Evolutionary conservation across 2,797 vertebrate species (phyloP).

Genomic region (Danio aesculapii): DNA sequence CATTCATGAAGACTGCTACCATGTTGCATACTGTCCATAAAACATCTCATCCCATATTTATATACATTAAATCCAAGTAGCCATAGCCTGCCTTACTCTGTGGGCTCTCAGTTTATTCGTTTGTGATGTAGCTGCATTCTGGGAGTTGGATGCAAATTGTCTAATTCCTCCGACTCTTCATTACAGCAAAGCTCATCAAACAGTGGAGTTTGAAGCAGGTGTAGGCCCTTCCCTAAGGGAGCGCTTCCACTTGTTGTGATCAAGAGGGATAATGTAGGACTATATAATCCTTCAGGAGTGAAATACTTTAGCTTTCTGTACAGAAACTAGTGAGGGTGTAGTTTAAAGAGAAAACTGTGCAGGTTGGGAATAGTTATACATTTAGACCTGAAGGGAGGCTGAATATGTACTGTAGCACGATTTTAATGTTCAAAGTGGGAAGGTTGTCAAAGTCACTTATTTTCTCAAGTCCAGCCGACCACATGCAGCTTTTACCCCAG

Average conservation of each 20-base stretch:
- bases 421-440: constrained; percentile 47
- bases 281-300: constrained; percentile 29
- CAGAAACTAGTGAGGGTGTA: background rate
- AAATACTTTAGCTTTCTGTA: constrained; percentile 22
- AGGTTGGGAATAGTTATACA: constrained; percentile 11
- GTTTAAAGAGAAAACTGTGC: constrained; percentile 25
- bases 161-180: constrained; percentile 63
- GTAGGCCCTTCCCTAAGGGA: constrained; percentile 46
- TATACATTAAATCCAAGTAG: constrained; percentile 16
- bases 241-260: constrained; percentile 30
- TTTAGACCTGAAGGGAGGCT: background rate
- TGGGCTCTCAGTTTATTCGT: constrained; percentile 10
- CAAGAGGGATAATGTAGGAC: constrained; percentile 36
- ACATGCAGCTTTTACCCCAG: constrained; percentile 43
- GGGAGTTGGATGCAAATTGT: constrained; percentile 68
- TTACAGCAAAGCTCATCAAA: constrained; percentile 66
- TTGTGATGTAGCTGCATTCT: constrained; percentile 23
- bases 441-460: constrained; percentile 47
- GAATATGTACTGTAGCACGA: background rate
- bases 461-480: constrained; percentile 24
- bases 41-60: background rate
- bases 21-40: background rate
- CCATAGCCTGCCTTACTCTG: constrained; percentile 6
- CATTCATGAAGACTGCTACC: background rate
- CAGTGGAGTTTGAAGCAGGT: constrained; percentile 64